Evolutionary conservation across 2,797 vertebrate genomes (phyloP).

Genomic region (Chloroceryle amazona): DNA sequence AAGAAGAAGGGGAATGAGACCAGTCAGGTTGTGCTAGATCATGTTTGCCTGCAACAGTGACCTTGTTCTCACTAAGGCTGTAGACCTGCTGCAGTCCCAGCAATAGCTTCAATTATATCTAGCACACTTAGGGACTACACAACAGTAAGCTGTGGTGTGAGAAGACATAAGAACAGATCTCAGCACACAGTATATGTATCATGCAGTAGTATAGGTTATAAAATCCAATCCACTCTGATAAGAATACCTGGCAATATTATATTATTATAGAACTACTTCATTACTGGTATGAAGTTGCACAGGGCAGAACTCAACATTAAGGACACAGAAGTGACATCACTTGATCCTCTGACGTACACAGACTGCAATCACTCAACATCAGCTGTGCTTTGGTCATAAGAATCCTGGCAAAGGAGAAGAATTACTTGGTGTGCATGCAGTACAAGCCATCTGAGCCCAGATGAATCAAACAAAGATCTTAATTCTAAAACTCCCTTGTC

Average conservation of each 20-base stretch:
- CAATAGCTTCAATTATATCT: neutral
- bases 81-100: neutral
- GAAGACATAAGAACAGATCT: neutral
- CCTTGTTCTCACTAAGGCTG: neutral
- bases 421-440: neutral
- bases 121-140: neutral
- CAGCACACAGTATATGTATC: neutral
- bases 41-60: neutral
- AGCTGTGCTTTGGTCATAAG: neutral
- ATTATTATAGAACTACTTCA: neutral
- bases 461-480: neutral
- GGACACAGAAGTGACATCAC: neutral
- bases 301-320: neutral
- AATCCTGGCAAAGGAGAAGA: neutral
- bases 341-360: neutral
- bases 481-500: neutral
- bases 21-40: neutral
- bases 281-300: neutral
- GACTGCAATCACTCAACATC: neutral
- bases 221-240: neutral
- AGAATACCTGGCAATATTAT: neutral
- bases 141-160: rapidly evolving
- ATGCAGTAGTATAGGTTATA: rapidly evolving
- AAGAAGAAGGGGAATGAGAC: neutral
- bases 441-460: neutral